Evolutionary conservation across 2,113 vertebrate species (phyloP), one percentile per base, ranked within the genome.

Genomic region (Oophaga pumilio): DNA sequence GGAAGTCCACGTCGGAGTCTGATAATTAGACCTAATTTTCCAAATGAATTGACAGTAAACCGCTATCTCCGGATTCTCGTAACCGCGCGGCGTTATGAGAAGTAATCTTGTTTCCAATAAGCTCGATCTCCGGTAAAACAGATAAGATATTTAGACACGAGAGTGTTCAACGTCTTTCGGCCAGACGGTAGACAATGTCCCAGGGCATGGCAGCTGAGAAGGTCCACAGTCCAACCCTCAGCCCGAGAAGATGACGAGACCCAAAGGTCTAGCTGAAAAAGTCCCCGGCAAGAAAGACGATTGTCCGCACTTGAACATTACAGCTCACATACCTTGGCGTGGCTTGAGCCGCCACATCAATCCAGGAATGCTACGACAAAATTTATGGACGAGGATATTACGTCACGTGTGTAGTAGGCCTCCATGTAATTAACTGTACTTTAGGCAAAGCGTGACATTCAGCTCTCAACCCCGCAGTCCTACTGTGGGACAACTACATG

Each of bases 21-120:
- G 71, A 74, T 74, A 74, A 74, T 74, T 74, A 18, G 8, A 50
- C 43, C 9, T 50, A 20, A 49, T 74, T 74, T 50, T 74, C 71
- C 71, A 74, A 74, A 74, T 74, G 43, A 74, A 74, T 50, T 74
- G 71, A 22, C 43, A 10, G 43, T 74, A 50, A 74, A 74, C 18
- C 71, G 15, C 33, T 12, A 50, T 7, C 0, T 33, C 24, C 66
- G 66, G 68, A 71, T 33, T 17, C 26, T 71, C 17, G 68, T 73
- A 71, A 43, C 69, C 17, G 69, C 20, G 17, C 15, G 69, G 6
- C 14, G 49, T 49, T 73, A 28, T 15, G 71, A 74, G 71, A 49
- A 22, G 71, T 49, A 1, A 50, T 43, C 10, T 74, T 74, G 33
- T 49, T 20, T 43, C 33, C n/a, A 20, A 49, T 73, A 73, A 73